Evolutionary conservation across 2,113 vertebrate genomes (phyloP).

Genomic region (Patagioenas fasciata): DNA sequence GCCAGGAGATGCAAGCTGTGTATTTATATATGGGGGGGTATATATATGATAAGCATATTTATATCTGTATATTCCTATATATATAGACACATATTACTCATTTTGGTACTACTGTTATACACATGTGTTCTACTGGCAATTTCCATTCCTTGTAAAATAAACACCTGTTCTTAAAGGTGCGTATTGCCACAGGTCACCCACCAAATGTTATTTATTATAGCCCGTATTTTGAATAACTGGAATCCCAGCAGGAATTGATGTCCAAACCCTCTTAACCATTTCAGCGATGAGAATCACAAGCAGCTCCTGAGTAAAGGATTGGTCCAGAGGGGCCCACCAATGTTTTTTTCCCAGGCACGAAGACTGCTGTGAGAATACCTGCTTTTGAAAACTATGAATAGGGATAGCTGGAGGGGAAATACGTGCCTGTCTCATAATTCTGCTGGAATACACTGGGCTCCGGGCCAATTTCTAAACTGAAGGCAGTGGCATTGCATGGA

Average conservation of each 20-base stretch:
- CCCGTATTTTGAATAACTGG: background rate
- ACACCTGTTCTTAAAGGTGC: background rate
- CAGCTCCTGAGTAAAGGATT: background rate
- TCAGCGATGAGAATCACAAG: background rate
- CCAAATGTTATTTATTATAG: background rate
- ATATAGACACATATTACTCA: background rate
- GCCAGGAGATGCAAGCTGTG: background rate
- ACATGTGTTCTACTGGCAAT: background rate
- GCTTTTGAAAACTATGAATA: background rate
- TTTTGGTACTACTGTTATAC: background rate
- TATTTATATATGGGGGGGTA: background rate
- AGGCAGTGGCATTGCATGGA: background rate
- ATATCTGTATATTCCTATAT: background rate
- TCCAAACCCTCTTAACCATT: background rate
- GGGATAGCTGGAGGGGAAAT: constrained; percentile 21
- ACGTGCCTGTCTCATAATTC: background rate
- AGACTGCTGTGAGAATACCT: background rate
- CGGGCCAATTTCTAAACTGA: background rate
- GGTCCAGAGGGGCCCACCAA: background rate
- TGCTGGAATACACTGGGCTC: constrained; percentile 4
- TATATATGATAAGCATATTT: background rate
- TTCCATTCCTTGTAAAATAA: background rate
- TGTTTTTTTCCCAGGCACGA: background rate
- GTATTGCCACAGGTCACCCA: background rate
- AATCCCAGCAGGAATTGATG: background rate